A percentile compares a stretch with the other conserved stretches of the same genome.
Conservation (phyloP, 2,797 vertebrate species). For the Sparidentex hasta region DNA sequence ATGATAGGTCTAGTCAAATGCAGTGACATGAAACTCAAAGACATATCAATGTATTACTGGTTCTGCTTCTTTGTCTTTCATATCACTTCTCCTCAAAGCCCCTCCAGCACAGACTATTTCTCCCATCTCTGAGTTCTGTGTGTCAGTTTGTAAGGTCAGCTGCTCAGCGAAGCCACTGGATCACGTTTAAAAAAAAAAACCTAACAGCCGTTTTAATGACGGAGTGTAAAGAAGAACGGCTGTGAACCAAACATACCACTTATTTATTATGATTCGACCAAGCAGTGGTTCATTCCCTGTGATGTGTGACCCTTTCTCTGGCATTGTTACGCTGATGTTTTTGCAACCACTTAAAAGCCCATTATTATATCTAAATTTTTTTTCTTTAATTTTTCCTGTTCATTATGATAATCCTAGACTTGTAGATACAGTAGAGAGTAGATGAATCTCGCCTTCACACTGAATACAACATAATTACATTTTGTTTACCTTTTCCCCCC, state of each 20-base stretch:
- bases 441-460: conserved; percentile 52
- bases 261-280: conserved; percentile 60
- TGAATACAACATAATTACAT: conserved; percentile 6
- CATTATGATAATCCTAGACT: conserved; percentile 3
- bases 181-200: conserved; percentile 45
- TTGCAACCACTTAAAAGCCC: conserved; percentile 25
- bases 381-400: conserved; percentile 16
- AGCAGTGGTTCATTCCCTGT: conserved; percentile 40
- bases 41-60: conserved; percentile 64
- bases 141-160: conserved; percentile 43
- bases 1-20: conserved; percentile 66
- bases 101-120: conserved; percentile 44
- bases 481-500: not conserved
- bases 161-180: conserved; percentile 35
- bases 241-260: conserved; percentile 57
- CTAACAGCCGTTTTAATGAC: conserved; percentile 48
- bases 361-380: not conserved
- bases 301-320: conserved; percentile 16
- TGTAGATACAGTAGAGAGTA: conserved; percentile 10
- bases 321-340: conserved; percentile 34
- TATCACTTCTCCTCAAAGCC: conserved; percentile 54
- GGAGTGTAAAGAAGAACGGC: conserved; percentile 43
- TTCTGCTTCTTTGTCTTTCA: conserved; percentile 73
- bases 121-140: conserved; percentile 47
- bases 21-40: conserved; percentile 79